Conservation (phyloP, 2,797 vertebrate genomes). For the Pterois miles region DNA sequence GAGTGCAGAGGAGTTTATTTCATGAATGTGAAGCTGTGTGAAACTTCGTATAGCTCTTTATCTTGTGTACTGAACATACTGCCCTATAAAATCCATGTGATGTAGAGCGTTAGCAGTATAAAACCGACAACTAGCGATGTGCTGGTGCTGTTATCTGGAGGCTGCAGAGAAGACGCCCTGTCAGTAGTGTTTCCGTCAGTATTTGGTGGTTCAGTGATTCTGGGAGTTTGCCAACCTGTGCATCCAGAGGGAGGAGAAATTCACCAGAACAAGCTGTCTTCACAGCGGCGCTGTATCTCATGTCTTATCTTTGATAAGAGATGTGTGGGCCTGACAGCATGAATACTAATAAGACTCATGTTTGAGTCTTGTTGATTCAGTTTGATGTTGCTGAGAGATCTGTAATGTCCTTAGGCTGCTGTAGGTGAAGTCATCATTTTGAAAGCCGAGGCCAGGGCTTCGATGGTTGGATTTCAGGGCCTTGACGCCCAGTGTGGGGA, state of each 20-base stretch:
- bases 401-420: slow-evolving; percentile 30
- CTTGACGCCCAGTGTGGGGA: not conserved
- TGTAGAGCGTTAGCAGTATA: not conserved
- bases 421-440: slow-evolving; percentile 23
- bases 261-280: slow-evolving; percentile 51
- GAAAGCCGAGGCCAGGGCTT: slow-evolving; percentile 12
- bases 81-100: not conserved
- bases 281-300: slow-evolving; percentile 43
- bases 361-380: slow-evolving; percentile 49
- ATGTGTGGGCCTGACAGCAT: slow-evolving; percentile 54
- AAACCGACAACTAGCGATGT: not conserved
- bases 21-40: not conserved
- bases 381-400: slow-evolving; percentile 59
- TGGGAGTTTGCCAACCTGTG: slow-evolving; percentile 32
- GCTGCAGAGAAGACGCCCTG: not conserved
- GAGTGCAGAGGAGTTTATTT: no score
- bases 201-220: slow-evolving; percentile 9
- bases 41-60: not conserved
- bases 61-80: not conserved
- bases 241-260: slow-evolving; percentile 33
- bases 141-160: not conserved
- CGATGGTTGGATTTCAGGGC: no score
- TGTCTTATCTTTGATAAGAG: slow-evolving; percentile 52
- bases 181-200: not conserved
- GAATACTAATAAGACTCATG: slow-evolving; percentile 64